Conservation (phyloP, 2,113 vertebrate species). For the Zingel zingel region DNA sequence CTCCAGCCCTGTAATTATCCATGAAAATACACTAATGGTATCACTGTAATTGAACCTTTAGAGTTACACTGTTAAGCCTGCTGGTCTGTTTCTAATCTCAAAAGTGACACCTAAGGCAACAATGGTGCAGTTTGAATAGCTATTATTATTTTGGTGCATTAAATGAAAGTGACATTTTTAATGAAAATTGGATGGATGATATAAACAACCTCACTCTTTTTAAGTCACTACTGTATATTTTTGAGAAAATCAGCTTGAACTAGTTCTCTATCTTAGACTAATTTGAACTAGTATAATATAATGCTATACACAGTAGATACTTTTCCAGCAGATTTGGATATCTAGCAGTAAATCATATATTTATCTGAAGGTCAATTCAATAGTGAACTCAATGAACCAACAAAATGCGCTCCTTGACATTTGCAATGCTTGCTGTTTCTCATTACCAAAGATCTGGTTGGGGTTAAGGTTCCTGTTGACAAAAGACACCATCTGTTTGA, state of each 20-base stretch:
- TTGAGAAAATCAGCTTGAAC: neutral
- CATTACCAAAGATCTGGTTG: conserved; percentile 44
- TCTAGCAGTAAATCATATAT: neutral
- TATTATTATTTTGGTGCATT: neutral
- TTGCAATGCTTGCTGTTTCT: conserved; percentile 25
- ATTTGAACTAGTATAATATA: conserved; percentile 5
- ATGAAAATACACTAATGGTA: neutral
- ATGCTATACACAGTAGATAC: neutral
- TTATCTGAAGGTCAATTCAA: neutral
- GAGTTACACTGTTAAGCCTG: neutral
- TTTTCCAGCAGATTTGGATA: neutral
- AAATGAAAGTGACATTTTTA: neutral
- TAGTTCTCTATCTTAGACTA: neutral
- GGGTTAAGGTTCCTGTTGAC: conserved; percentile 30
- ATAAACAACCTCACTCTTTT: neutral
- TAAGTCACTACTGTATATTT: neutral
- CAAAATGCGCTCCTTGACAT: neutral
- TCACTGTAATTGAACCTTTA: neutral
- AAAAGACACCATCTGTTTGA: conserved; percentile 46
- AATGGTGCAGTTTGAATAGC: neutral
- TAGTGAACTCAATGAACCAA: neutral
- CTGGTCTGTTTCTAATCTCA: neutral
- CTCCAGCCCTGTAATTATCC: neutral
- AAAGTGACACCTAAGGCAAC: neutral
- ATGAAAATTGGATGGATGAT: neutral